phyloP scores from a whole-genome alignment of 1,140 invertebrate genomes.

The Pantala flavescens region DNA sequence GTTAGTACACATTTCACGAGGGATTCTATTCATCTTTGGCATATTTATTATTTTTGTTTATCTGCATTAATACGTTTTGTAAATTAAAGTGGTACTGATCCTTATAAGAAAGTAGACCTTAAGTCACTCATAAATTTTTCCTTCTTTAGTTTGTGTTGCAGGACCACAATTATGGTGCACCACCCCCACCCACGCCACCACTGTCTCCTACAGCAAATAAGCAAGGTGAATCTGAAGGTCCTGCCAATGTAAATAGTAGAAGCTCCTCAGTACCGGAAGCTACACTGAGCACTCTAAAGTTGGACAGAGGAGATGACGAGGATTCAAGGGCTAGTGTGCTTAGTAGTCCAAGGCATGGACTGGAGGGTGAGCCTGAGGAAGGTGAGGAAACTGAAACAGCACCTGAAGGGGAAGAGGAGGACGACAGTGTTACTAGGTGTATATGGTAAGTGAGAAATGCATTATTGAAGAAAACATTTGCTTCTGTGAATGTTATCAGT shows the following conservation, averaged over 20 bases:
- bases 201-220: conserved; percentile 35
- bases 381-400: conserved; percentile 82
- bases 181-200: conserved; percentile 50
- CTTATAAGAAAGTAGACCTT: too few species aligned
- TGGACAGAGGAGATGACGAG: conserved; percentile 16
- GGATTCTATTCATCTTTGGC: too few species aligned
- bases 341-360: conserved; percentile 15
- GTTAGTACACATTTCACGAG: too few species aligned
- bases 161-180: conserved; percentile 72
- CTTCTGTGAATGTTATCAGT: too few species aligned
- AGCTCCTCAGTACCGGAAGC: neutral
- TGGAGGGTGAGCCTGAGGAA: conserved; percentile 34
- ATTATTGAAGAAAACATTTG: too few species aligned
- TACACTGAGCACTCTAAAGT: conserved; percentile 18
- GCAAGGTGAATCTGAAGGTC: neutral
- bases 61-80: too few species aligned
- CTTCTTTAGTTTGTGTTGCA: conserved; percentile 50
- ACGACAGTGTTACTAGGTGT: conserved; percentile 81
- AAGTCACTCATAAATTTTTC: too few species aligned
- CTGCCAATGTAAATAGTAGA: neutral
- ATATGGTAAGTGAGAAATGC: conserved; percentile 50
- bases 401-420: conserved; percentile 69
- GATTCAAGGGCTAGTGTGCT: conserved; percentile 22
- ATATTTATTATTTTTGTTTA: too few species aligned
- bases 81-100: too few species aligned